Conservation (phyloP, 1,140 invertebrate genomes). For the Zaprionus kolodkinae region DNA sequence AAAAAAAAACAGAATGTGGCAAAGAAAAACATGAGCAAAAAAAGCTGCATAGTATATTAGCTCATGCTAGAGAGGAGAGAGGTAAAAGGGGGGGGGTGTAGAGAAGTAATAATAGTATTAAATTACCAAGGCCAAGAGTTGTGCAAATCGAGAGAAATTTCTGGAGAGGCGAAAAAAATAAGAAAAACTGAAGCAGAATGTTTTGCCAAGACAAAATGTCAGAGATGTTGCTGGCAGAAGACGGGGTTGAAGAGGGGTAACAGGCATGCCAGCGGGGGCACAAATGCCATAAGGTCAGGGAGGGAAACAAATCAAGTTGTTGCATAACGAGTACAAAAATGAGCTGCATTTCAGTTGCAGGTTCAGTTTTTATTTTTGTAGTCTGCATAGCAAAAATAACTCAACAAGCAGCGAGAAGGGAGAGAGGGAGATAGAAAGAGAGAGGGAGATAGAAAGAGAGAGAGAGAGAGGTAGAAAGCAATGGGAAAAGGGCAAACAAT, state of each 20-base stretch:
- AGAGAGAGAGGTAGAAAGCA: background rate
- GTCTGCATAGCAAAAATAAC: constrained; percentile 1
- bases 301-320: constrained; percentile 48
- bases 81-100: background rate
- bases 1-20: background rate
- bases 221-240: background rate
- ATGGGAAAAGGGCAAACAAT: constrained; percentile 3
- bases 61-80: constrained; percentile 2
- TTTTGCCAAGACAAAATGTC: constrained; percentile 4
- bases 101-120: constrained; percentile 41
- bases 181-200: constrained; percentile 56
- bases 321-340: constrained; percentile 52
- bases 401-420: background rate
- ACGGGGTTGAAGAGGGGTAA: too few relatives aligned
- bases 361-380: background rate
- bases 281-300: background rate
- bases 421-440: background rate
- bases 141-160: constrained; percentile 8
- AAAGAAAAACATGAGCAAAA: constrained; percentile 1
- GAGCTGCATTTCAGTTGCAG: constrained; percentile 32
- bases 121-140: constrained; percentile 42
- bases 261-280: too few relatives aligned
- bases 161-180: constrained; percentile 8
- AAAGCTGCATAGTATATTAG: constrained; percentile 35
- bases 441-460: background rate